Evolutionary conservation across 2,113 vertebrate genomes (phyloP).

Genomic region (Scomber scombrus): DNA sequence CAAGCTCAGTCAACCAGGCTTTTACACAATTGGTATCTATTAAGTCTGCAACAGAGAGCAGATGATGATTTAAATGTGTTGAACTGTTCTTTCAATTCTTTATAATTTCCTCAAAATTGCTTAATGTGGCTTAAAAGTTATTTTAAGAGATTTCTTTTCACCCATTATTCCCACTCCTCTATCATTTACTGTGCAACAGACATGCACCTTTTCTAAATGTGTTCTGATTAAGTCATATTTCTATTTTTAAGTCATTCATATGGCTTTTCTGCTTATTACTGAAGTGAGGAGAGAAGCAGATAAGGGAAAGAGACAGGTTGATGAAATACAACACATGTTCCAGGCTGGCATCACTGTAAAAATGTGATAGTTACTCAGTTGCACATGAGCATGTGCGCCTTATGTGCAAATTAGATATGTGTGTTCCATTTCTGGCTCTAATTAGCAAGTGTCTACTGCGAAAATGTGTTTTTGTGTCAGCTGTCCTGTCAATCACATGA

Average conservation of each 20-base stretch:
- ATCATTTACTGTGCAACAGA: background rate
- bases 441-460: background rate
- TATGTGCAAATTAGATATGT: slow-evolving; percentile 8
- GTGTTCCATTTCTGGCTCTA: background rate
- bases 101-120: too few species aligned
- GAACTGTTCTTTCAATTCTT: too few species aligned
- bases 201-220: background rate
- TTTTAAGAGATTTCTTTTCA: background rate
- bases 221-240: slow-evolving; percentile 3
- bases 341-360: background rate
- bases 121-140: too few species aligned
- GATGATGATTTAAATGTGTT: too few species aligned
- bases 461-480: slow-evolving; percentile 7
- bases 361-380: slow-evolving; percentile 12
- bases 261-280: background rate
- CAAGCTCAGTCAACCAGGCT: slow-evolving; percentile 14
- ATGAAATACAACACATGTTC: background rate
- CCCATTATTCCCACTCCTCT: background rate
- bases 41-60: too few species aligned
- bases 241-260: background rate
- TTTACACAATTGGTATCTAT: too few species aligned
- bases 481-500: background rate
- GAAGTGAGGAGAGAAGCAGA: background rate
- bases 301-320: background rate
- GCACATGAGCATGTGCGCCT: background rate